Base-by-base conservation (phyloP, 2,888 invertebrate species). In the Eristalis arbustorum region DNA sequence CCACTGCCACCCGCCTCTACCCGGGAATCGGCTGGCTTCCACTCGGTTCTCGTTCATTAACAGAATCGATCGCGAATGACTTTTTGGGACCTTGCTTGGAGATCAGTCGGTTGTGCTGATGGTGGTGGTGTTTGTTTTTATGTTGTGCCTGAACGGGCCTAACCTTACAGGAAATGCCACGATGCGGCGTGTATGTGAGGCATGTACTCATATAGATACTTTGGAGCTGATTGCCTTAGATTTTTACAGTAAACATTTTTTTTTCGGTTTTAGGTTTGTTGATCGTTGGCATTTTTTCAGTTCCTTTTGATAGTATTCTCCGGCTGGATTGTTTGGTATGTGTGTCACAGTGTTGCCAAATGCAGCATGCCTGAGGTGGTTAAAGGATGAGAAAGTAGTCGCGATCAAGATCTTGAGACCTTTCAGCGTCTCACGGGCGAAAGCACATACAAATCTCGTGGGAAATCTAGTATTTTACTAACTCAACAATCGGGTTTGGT, bases 51-150 rank as follows among this genome's bases (percentile, higher is more conserved):
- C 75, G 83, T 88, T 87, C 88, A 88, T 88, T 88, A 88, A 88
- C 83, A 88, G 89, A 88, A 88, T 84, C 87, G 82, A 84, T 88
- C 72, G 88, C 79, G 74, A 87, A 79, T 83, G 71, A 83, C 83
- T 87, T 87, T 87, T 87, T 75, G 75, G 77, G 78, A 82, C 83
- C 87, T 71, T 59, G 66, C 72, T 72, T 64, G 37, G 68, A 74
- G 74, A 74, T 68, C 74, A 75, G 75, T 56, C 56, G 34, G 31
- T 1, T 71, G 31, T 13, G 62, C 0, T 37, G 40, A 37, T 13
- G 14, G 25, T 59, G 59, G 59, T 59, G 59, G 56, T 63, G 25
- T 66, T 42, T 66, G 22, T 22, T 37, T 56, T 22, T 18, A 23
- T 76, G 40, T 37, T 37, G 37, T 49, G 13, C 22, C 18, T 22